Evolutionary conservation across 92 coral and sea anemone genomes (phyloP).

Genomic region (Parazoanthus swiftii): DNA sequence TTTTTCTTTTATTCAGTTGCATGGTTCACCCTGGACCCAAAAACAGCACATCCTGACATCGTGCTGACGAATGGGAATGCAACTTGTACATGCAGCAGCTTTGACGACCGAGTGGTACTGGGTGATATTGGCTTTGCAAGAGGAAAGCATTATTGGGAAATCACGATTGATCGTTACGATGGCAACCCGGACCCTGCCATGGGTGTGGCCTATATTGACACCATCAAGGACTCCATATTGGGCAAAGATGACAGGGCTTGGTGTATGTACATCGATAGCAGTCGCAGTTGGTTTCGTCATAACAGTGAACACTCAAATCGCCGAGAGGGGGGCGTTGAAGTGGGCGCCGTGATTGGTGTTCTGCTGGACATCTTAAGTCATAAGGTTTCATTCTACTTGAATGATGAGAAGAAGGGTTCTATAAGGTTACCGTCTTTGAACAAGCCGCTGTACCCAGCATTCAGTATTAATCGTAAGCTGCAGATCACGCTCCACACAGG

Average conservation of each 20-base stretch:
- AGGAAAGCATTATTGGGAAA: constrained; percentile 97
- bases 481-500: constrained; percentile 92
- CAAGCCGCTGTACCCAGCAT: constrained; percentile 88
- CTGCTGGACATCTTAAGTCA: constrained; percentile 68
- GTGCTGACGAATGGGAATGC: constrained; percentile 79
- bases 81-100: constrained; percentile 86
- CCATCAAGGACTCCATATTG: constrained; percentile 90
- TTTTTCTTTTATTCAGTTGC: constrained; percentile 64
- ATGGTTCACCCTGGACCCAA: constrained; percentile 86
- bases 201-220: constrained; percentile 90
- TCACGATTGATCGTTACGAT: constrained; percentile 91
- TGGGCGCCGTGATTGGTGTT: constrained; percentile 90
- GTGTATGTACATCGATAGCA: constrained; percentile 98
- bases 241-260: constrained; percentile 95
- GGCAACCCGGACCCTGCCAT: constrained; percentile 99
- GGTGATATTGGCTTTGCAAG: constrained; percentile 94
- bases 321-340: constrained; percentile 92
- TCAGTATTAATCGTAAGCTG: constrained; percentile 92
- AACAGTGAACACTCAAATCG: constrained; percentile 97
- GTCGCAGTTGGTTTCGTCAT: constrained; percentile 99
- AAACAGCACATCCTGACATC: constrained; percentile 84
- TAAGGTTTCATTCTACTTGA: constrained; percentile 86
- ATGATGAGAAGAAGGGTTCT: constrained; percentile 89
- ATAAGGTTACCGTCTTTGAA: constrained; percentile 73
- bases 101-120: constrained; percentile 89